Evolutionary conservation across 1,140 invertebrate genomes (phyloP), one percentile per base, ranked within the genome.

Genomic region (Zophobas atratus): DNA sequence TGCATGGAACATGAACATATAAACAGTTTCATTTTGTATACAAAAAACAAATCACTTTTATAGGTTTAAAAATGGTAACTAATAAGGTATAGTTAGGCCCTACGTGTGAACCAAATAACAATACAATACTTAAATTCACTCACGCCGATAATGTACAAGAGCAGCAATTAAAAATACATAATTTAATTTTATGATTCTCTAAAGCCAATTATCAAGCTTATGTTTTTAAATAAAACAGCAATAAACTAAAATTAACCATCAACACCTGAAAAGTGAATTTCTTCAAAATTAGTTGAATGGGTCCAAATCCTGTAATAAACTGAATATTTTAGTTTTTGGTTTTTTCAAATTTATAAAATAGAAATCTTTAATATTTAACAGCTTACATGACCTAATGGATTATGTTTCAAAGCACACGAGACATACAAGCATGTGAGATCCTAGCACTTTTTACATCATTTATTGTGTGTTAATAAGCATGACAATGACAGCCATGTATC

Each of bases 261-360:
- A 73, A 72, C 51, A 72, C 70, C 48, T 72, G 34, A 72, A 72
- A 73, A 51, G 38, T 35, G 32, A 48, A 48, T 46, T 71, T 43
- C 71, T 73, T 55, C 49, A 55, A 73, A 73, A 38, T 73, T 73
- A 55, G 49, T 73, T 56, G 71, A 36, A 55, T 55, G 71, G 51
- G 49, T 73, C 71, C 71, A 73, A 73, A 55, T 73, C 71, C 71
- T 73, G 71, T 41, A 73, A 73, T 55, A 73, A 73, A 73, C 71
- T 73, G 6, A 8, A 72, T 33, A 72, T 53, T 73, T 73, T 73
- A 73, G 71, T 73, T 48, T 46, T 46, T 39, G 20, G 20, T 43
- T 48, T 20, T 51, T 20, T 20, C 20, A 20, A 20, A 20, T 20
- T 20, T 20, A 20, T 20, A 20, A 20, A 20, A 20, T 20, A 20